Conservation (phyloP, 2,797 vertebrate species). For the Spheniscus humboldti region DNA sequence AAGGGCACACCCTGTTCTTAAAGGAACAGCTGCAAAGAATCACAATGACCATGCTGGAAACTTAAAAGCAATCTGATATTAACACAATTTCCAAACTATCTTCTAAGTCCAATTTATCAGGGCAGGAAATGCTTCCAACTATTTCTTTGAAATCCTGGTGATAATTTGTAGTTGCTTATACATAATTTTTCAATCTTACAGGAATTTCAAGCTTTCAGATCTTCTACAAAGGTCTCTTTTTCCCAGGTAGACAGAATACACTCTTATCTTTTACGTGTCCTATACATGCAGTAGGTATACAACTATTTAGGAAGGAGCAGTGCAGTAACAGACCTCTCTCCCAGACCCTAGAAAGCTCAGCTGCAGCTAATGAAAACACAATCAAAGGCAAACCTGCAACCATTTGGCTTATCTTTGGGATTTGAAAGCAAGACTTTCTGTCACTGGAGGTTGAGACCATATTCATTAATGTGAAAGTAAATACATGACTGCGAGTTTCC, state of each 20-base stretch:
- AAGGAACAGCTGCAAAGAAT: neutral
- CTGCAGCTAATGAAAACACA: neutral
- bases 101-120: neutral
- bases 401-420: neutral
- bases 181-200: neutral
- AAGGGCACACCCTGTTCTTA: neutral
- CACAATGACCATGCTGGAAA: neutral
- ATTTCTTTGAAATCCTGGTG: neutral
- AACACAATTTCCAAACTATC: neutral
- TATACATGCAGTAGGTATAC: neutral
- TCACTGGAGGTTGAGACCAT: neutral
- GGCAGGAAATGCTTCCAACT: neutral
- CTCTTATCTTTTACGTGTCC: neutral
- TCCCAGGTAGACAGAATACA: neutral
- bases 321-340: neutral
- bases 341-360: neutral
- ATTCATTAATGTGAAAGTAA: neutral
- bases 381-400: neutral
- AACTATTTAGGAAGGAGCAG: neutral
- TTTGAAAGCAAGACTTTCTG: neutral
- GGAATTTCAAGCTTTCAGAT: neutral
- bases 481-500: neutral
- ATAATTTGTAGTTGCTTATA: neutral
- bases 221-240: neutral
- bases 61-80: accelerated